Percentiles rank a stretch among this genome's conserved stretches.
phyloP scores from a whole-genome alignment of 2,888 invertebrate genomes.

The Pharmacophagus antenor region DNA sequence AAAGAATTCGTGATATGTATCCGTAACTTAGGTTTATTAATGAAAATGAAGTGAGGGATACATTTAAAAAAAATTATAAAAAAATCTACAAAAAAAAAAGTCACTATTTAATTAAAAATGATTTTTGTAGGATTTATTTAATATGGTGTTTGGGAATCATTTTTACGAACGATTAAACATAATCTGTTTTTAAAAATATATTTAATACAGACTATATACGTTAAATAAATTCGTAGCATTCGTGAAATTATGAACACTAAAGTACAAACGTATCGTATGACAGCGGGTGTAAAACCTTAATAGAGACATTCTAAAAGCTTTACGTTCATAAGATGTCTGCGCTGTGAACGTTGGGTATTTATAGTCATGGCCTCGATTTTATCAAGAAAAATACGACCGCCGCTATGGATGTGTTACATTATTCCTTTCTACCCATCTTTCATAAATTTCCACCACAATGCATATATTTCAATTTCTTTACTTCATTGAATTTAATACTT shows the following conservation, averaged over 20 bases:
- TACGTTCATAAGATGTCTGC: neutral
- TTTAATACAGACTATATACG: too few relatives aligned
- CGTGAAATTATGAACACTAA: neutral
- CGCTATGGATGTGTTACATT: neutral
- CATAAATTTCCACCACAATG: neutral
- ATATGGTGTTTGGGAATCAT: too few relatives aligned
- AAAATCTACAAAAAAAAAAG: too few relatives aligned
- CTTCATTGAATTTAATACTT: too few relatives aligned
- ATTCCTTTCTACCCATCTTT: neutral
- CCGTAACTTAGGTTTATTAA: too few relatives aligned
- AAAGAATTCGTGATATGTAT: neutral
- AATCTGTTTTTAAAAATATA: too few relatives aligned
- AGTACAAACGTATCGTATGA: neutral
- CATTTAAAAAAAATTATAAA: too few relatives aligned
- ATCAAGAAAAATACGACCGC: slow-evolving; percentile 1
- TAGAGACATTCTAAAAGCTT: slow-evolving; percentile 4
- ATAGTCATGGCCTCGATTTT: neutral
- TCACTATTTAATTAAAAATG: too few relatives aligned
- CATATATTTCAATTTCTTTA: too few relatives aligned
- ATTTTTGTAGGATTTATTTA: too few relatives aligned
- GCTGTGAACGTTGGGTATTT: neutral
- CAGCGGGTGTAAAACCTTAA: slow-evolving; percentile 1
- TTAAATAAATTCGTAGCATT: neutral
- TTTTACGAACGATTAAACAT: too few relatives aligned
- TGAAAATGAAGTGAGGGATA: too few relatives aligned